Base-by-base conservation (phyloP, 2,888 invertebrate species). In the Ditula angustiorana region DNA sequence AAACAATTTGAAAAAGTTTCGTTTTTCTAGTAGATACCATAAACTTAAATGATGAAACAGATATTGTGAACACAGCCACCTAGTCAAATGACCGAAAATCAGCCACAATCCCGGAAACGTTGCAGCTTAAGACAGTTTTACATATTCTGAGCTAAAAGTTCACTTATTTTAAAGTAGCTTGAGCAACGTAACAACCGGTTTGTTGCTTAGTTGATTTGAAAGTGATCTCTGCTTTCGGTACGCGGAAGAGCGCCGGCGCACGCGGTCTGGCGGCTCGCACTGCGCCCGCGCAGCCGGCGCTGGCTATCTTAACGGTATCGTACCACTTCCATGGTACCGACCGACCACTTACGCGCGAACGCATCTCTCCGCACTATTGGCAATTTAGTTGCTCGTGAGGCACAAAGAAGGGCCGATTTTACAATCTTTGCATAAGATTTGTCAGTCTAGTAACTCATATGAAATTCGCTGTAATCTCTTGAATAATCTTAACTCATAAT, bases 1-100 rank as follows among this genome's bases (percentile, higher is more conserved):
- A n/a, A n/a, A n/a, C n/a, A n/a, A n/a, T 21, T 28, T 30, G 19
- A n/a, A 44, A 30, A 47, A 55, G 37, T 50, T 56, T 41, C 28
- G 41, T 50, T 50, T 8, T 41, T 37, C 1, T 37, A 13, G 5
- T 13, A 5, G 5, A 33, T 35, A 50, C 26, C 13, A 37, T 13
- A 59, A 50, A 16, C 21, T 60, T 10, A 19, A 19, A 2, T 19
- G 10, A 41, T 41, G 19, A 41, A 19, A 19, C 7, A 2, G 19
- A 19, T 7, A 10, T 3, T n/a, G 2, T 5, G 35, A 19, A n/a
- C 7, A 61, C 55, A 61, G 53, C 46, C 30, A 24, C 46, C 35
- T 8, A 19, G 19, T 19, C 19, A 16, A 37, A 37, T 83, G 82
- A 85, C 84, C 81, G 56, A 69, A 75, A 77, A 76, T 74, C 77